A percentile compares a stretch with the other conserved stretches of the same genome.
Evolutionary conservation across 1,140 invertebrate species (phyloP).

Genomic region (Zaprionus camerounensis): DNA sequence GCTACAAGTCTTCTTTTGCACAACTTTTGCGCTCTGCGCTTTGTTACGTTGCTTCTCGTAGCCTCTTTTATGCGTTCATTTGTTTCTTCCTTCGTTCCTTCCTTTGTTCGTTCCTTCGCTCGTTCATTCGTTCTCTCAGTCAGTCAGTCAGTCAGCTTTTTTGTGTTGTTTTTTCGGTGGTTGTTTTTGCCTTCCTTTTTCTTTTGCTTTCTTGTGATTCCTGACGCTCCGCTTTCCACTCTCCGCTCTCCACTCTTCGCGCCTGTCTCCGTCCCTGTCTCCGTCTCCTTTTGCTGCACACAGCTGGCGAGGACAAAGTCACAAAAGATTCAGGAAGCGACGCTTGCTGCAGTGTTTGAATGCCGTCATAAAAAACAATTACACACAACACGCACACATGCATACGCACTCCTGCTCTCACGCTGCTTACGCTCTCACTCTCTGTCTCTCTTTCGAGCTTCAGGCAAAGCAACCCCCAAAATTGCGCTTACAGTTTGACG

Average conservation of each 20-base stretch:
- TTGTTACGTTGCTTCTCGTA: slow-evolving; percentile 64
- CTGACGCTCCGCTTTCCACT: slow-evolving; percentile 13
- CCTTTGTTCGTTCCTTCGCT: background rate
- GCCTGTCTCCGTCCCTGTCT: slow-evolving; percentile 10
- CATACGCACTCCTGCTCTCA: background rate
- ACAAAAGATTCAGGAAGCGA: slow-evolving; percentile 6
- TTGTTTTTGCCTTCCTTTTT: slow-evolving; percentile 33
- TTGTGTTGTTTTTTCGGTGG: slow-evolving; percentile 44
- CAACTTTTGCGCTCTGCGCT: slow-evolving; percentile 69
- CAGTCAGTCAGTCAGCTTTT: slow-evolving; percentile 44
- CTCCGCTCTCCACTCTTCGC: background rate
- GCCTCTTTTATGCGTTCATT: background rate
- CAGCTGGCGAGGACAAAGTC: slow-evolving; percentile 53
- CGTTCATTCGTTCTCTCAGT: slow-evolving; percentile 26
- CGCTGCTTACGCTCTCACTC: background rate
- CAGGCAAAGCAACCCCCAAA: slow-evolving; percentile 42
- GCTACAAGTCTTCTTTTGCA: slow-evolving; percentile 82
- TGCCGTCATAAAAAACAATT: slow-evolving; percentile 36
- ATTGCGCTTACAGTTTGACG: slow-evolving; percentile 45
- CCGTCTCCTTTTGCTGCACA: slow-evolving; percentile 21
- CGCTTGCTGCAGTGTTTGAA: slow-evolving; percentile 33
- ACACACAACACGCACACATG: slow-evolving; percentile 25
- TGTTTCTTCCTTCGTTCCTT: background rate
- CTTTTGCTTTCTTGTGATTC: slow-evolving; percentile 39
- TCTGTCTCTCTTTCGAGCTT: slow-evolving; percentile 35